Evolutionary conservation across 2,888 invertebrate species (phyloP).

Genomic region (Melikaiella ostensackeni): DNA sequence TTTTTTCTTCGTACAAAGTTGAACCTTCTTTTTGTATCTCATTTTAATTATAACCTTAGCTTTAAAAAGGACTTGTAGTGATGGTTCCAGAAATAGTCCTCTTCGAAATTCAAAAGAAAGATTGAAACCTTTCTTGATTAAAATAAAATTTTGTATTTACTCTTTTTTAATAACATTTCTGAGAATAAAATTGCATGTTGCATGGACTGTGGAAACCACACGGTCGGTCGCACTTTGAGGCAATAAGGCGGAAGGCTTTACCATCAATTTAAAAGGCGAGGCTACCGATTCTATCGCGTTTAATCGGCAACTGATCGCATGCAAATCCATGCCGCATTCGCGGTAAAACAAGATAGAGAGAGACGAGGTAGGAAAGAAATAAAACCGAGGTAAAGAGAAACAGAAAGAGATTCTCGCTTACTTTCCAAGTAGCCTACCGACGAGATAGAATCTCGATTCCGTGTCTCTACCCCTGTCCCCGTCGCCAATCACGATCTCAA

Average conservation of each 20-base stretch:
- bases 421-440: slow-evolving; percentile 47
- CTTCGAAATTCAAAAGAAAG: neutral
- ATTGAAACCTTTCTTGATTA: neutral
- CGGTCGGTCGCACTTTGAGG: slow-evolving; percentile 39
- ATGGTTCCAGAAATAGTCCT: neutral
- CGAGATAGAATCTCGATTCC: slow-evolving; percentile 58
- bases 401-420: slow-evolving; percentile 41
- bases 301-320: slow-evolving; percentile 71
- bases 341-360: slow-evolving; percentile 41
- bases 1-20: too few species aligned
- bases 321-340: slow-evolving; percentile 61
- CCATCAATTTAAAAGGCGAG: slow-evolving; percentile 40
- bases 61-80: too few species aligned
- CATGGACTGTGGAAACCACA: slow-evolving; percentile 24
- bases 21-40: too few species aligned
- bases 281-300: slow-evolving; percentile 60
- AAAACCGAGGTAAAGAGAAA: slow-evolving; percentile 36
- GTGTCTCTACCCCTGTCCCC: slow-evolving; percentile 47
- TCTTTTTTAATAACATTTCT: neutral
- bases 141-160: neutral
- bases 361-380: slow-evolving; percentile 46
- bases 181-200: neutral
- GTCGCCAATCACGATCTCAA: slow-evolving; percentile 39
- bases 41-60: too few species aligned
- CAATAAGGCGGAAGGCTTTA: slow-evolving; percentile 34